Conservation (phyloP, 1,140 invertebrate genomes). For the Brachionus koreanus region DNA sequence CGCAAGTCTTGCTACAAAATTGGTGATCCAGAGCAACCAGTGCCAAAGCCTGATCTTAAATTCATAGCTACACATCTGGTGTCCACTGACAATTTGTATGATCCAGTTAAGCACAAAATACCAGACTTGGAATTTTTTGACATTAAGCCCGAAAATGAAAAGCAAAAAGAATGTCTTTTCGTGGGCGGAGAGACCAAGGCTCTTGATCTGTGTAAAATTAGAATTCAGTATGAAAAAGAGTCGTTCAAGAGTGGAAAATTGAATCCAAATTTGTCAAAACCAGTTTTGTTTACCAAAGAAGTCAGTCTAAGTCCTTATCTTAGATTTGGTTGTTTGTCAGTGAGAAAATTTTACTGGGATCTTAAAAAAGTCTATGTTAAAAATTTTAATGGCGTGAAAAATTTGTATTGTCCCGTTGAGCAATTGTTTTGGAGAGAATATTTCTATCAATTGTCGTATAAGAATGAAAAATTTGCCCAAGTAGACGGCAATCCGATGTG, state of each 20-base stretch:
- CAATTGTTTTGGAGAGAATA: slow-evolving; percentile 43
- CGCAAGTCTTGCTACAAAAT: slow-evolving; percentile 59
- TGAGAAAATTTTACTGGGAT: slow-evolving; percentile 52
- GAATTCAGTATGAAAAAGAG: slow-evolving; percentile 50
- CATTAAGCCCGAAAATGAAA: slow-evolving; percentile 49
- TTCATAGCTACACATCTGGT: slow-evolving; percentile 7
- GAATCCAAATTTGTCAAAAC: slow-evolving; percentile 67
- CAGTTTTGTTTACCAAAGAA: slow-evolving; percentile 67
- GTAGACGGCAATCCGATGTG: slow-evolving; percentile 43
- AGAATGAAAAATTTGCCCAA: slow-evolving; percentile 42
- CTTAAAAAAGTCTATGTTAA: slow-evolving; percentile 48
- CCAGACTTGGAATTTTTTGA: slow-evolving; percentile 45
- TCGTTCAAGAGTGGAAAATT: slow-evolving; percentile 60
- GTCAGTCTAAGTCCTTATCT: slow-evolving; percentile 66
- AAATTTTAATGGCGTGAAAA: slow-evolving; percentile 12
- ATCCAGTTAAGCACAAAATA: slow-evolving; percentile 1
- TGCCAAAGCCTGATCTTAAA: slow-evolving; percentile 60
- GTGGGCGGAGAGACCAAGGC: slow-evolving; percentile 52
- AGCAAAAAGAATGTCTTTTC: slow-evolving; percentile 49
- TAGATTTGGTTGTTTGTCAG: slow-evolving; percentile 63
- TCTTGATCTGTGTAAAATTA: slow-evolving; percentile 48
- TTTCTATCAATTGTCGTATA: slow-evolving; percentile 41
- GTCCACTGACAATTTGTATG: background rate
- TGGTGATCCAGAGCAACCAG: slow-evolving; percentile 63
- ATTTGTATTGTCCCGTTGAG: slow-evolving; percentile 28